Percentiles rank a stretch among this genome's conserved stretches.
Conservation (phyloP, 2,113 vertebrate genomes). For the Paedocypris sp. region DNA sequence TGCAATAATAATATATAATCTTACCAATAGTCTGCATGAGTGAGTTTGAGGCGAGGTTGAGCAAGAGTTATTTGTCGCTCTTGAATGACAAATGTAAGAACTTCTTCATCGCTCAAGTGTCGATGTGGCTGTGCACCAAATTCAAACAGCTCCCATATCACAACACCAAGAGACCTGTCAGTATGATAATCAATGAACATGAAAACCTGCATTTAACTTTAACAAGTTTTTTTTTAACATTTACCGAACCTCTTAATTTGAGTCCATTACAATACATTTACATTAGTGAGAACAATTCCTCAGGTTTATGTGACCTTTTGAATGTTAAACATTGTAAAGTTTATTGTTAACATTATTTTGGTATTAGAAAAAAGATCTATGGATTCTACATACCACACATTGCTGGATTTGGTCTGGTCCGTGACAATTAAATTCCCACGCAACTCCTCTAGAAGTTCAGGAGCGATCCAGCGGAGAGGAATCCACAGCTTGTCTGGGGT, state of each 20-base stretch:
- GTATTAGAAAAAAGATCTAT: background rate
- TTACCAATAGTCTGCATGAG: conserved; percentile 84
- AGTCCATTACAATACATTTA: no score
- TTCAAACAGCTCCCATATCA: conserved; percentile 88
- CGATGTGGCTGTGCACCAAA: conserved; percentile 84
- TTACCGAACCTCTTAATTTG: no score
- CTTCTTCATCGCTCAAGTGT: conserved; percentile 82
- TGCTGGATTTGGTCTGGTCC: conserved; percentile 85
- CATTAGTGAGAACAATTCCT: no score
- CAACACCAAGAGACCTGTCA: conserved; percentile 80
- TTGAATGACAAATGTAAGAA: conserved; percentile 79
- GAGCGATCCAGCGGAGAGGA: conserved; percentile 83
- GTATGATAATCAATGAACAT: no score
- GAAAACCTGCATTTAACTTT: no score
- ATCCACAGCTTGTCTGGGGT: conserved; percentile 85
- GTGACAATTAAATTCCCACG: conserved; percentile 77
- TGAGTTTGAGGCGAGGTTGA: conserved; percentile 77
- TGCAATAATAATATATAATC: no score
- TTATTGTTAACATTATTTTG: no score
- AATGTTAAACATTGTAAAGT: no score
- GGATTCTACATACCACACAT: conserved; percentile 69
- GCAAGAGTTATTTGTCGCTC: conserved; percentile 83
- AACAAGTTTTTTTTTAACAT: no score
- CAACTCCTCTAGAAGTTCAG: conserved; percentile 79
- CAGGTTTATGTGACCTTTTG: no score